Evolutionary conservation across 2,797 vertebrate genomes (phyloP).

Genomic region (Myotis findleyi): DNA sequence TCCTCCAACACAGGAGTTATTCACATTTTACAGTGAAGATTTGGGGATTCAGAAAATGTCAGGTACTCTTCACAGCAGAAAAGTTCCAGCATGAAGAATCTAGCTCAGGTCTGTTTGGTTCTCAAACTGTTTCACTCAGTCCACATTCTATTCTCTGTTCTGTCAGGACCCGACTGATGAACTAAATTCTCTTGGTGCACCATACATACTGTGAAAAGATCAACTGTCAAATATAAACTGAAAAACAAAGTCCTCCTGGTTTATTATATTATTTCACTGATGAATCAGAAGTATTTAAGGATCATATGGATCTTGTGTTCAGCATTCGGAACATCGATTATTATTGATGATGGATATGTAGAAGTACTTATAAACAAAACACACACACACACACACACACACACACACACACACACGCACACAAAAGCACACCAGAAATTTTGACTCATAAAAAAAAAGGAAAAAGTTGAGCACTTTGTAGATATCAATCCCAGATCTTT

Average conservation of each 20-base stretch:
- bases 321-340: no score
- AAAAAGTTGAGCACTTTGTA: neutral
- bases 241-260: neutral
- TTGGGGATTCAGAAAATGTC: neutral
- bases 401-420: no score
- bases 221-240: neutral
- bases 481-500: neutral
- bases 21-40: neutral
- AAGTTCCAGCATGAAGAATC: neutral
- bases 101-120: neutral
- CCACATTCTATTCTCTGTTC: neutral
- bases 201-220: neutral
- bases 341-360: no score
- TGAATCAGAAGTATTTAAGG: neutral
- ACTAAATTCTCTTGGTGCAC: neutral
- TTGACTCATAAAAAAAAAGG: neutral
- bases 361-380: no score
- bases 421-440: neutral
- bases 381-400: no score
- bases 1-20: neutral
- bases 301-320: neutral
- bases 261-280: neutral
- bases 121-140: neutral
- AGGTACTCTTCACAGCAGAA: neutral
- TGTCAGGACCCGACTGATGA: neutral